Conservation (phyloP, 2,888 invertebrate genomes). For the Gortyna flavago region DNA sequence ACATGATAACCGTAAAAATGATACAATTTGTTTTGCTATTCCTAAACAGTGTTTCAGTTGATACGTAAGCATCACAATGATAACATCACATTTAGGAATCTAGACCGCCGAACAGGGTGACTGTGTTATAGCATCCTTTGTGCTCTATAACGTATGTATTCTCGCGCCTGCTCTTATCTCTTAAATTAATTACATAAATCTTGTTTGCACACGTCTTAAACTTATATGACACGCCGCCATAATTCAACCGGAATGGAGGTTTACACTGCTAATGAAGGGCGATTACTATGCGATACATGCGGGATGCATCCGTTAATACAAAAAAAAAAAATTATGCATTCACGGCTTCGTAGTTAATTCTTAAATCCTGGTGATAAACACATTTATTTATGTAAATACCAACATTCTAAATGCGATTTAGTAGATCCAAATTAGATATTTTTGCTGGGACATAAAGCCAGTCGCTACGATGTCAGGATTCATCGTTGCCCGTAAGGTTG, state of each 20-base stretch:
- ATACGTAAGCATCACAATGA: slow-evolving; percentile 5
- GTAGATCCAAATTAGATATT: slow-evolving; percentile 41
- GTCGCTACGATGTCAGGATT: slow-evolving; percentile 62
- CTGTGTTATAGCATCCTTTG: slow-evolving; percentile 79
- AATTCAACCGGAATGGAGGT: slow-evolving; percentile 85
- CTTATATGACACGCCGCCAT: slow-evolving; percentile 88
- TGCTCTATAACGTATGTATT: slow-evolving; percentile 83
- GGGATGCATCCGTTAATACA: slow-evolving; percentile 59
- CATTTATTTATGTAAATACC: slow-evolving; percentile 4
- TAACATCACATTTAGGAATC: slow-evolving; percentile 38
- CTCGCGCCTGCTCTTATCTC: slow-evolving; percentile 87
- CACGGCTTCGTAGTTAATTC: not conserved
- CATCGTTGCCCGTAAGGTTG: slow-evolving; percentile 68
- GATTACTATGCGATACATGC: slow-evolving; percentile 75
- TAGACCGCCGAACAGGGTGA: slow-evolving; percentile 47
- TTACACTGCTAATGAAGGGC: slow-evolving; percentile 88
- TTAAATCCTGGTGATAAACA: not conserved
- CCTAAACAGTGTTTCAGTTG: slow-evolving; percentile 14
- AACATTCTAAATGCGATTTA: slow-evolving; percentile 5
- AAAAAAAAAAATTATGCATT: slow-evolving; percentile 26
- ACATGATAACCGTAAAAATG: slow-evolving; percentile 6
- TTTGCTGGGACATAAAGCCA: slow-evolving; percentile 52
- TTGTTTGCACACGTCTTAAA: slow-evolving; percentile 90
- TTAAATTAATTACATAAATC: slow-evolving; percentile 90
- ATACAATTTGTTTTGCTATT: slow-evolving; percentile 3